Evolutionary conservation across 2,797 vertebrate genomes (phyloP).

Genomic region (Lophius americanus): DNA sequence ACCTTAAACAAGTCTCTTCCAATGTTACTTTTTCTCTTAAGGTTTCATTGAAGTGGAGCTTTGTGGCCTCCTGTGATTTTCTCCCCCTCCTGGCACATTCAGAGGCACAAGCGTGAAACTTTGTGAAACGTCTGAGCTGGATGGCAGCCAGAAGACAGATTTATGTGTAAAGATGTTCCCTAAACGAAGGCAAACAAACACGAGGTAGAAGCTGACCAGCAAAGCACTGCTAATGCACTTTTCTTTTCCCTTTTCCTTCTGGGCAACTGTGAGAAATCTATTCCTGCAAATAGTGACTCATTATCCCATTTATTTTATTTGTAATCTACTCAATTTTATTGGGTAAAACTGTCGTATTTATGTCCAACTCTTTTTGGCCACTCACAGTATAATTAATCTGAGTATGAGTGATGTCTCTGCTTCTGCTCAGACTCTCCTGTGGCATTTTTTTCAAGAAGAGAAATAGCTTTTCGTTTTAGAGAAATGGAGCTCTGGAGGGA

Average conservation of each 20-base stretch:
- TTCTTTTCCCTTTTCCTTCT: conserved; percentile 30
- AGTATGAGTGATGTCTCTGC: conserved; percentile 41
- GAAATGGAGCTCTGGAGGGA: conserved; percentile 29
- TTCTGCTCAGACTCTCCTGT: conserved; percentile 29
- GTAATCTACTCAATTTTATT: conserved; percentile 56
- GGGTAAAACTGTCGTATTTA: conserved; percentile 53
- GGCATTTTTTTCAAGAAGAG: conserved; percentile 42
- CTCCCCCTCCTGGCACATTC: conserved; percentile 38
- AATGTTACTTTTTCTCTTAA: conserved; percentile 62
- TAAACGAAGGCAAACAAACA: conserved; percentile 56
- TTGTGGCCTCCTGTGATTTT: conserved; percentile 26
- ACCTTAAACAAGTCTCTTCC: conserved; percentile 66
- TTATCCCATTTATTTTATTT: conserved; percentile 66
- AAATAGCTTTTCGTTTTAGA: conserved; percentile 53
- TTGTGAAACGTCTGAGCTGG: conserved; percentile 51
- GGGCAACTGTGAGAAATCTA: conserved; percentile 48
- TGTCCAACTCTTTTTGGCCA: conserved; percentile 55
- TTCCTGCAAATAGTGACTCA: conserved; percentile 49
- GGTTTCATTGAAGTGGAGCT: conserved; percentile 65
- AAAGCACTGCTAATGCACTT: conserved; percentile 38
- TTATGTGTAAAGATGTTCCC: conserved; percentile 48
- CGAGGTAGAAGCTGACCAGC: conserved; percentile 37
- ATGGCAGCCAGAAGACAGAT: conserved; percentile 51
- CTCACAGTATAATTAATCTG: conserved; percentile 51
- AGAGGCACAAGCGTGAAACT: conserved; percentile 59